A percentile compares a stretch with the other conserved stretches of the same genome.
Conservation (phyloP, 2,113 vertebrate species). For the Mellivora capensis region DNA sequence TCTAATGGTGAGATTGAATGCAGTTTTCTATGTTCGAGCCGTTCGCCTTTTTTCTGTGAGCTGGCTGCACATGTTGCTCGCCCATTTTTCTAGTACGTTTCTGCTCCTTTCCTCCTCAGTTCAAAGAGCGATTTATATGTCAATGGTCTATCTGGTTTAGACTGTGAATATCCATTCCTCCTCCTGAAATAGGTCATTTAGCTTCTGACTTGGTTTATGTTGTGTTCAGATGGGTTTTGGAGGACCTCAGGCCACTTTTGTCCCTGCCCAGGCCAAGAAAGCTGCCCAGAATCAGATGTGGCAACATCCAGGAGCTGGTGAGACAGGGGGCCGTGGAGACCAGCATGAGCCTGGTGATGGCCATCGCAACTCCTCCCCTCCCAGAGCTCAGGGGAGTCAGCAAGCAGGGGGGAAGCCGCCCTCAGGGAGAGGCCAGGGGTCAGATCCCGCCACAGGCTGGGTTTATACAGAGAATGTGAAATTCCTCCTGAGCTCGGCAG, state of each 20-base stretch:
- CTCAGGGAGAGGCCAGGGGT: not conserved
- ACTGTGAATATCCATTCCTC: not conserved
- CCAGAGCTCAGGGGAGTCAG: not conserved
- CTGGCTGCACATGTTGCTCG: not conserved
- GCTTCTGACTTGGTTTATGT: not conserved
- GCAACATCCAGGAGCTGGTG: too few species aligned
- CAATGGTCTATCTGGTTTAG: not conserved
- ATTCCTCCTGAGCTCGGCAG: conserved; percentile 72
- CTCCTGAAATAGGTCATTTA: not conserved
- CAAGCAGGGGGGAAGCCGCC: not conserved
- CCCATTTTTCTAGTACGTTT: not conserved
- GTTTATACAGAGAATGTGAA: conserved; percentile 73
- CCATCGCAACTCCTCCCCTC: too few species aligned
- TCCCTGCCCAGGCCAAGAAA: not conserved
- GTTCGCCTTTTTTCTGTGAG: not conserved
- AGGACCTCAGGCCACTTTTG: not conserved
- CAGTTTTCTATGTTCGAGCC: not conserved
- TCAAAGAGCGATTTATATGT: not conserved
- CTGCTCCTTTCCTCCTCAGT: not conserved
- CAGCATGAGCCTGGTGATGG: fast-evolving
- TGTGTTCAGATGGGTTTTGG: not conserved
- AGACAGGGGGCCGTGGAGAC: not conserved
- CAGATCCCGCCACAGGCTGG: conserved; percentile 4
- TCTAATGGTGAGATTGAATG: not conserved
- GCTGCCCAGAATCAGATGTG: not conserved